These are phyloP conservation scores for Paracentrotus lividus DNA, from an alignment of 53 echinoderm and acorn worm species.

Conservation along the genomic window DNA sequence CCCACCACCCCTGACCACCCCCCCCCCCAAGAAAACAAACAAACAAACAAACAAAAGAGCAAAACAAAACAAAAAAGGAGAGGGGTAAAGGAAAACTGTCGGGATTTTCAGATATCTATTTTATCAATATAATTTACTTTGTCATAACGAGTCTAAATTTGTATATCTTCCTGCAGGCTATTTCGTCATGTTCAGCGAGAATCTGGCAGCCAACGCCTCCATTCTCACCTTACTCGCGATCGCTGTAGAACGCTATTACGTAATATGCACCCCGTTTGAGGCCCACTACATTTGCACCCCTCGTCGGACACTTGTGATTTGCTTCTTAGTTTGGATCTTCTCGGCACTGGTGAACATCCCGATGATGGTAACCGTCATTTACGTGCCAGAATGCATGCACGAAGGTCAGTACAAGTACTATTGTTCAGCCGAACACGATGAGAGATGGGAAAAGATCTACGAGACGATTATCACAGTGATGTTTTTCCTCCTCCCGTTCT, in stretches of 20 bases:
- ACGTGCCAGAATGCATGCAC: conserved; percentile 65
- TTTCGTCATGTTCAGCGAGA: conserved; percentile 79
- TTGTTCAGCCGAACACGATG: background rate
- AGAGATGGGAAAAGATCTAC: conserved; percentile 68
- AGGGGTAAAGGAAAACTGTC: too few species aligned
- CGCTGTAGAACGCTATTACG: conserved; percentile 89
- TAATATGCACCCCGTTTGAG: conserved; percentile 91
- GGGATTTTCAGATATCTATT: too few species aligned
- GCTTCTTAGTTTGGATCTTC: conserved; percentile 82
- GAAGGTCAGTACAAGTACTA: conserved; percentile 18
- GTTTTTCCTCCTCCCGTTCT: conserved; percentile 82
- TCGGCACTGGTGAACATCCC: conserved; percentile 81
- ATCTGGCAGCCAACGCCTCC: conserved; percentile 80
- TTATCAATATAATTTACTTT: too few species aligned
- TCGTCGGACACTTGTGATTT: conserved; percentile 79
- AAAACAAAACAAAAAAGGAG: too few species aligned
- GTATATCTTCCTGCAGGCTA: conserved; percentile 74
- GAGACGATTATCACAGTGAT: conserved; percentile 71
- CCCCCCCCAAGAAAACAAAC: too few species aligned
- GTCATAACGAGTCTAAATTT: too few species aligned
- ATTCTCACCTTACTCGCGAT: conserved; percentile 89
- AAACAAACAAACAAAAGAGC: too few species aligned
- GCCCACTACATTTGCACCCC: conserved; percentile 91
- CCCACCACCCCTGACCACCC: too few species aligned
- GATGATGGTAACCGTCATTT: conserved; percentile 59